Percentiles rank a stretch among this genome's conserved stretches.
These are phyloP conservation scores for Artibeus lituratus DNA, from an alignment of 2,797 vertebrate species.

Conservation along the genomic window DNA sequence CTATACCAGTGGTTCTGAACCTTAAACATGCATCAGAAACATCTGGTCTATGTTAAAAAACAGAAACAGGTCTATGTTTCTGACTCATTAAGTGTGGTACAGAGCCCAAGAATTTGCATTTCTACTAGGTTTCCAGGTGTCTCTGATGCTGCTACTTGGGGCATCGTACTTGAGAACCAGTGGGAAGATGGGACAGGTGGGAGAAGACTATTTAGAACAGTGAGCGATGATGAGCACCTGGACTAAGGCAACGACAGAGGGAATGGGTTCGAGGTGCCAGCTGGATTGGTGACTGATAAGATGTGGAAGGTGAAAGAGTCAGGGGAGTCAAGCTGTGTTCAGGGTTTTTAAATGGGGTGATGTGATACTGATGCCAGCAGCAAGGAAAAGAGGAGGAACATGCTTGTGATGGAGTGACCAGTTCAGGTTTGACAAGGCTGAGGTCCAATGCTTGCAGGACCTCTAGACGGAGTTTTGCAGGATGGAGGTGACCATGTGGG, in stretches of 20 bases:
- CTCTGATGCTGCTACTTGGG: not conserved
- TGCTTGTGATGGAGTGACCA: not conserved
- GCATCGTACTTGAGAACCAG: not conserved
- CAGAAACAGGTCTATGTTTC: too few relatives aligned
- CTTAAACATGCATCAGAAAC: not conserved
- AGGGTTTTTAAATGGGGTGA: not conserved
- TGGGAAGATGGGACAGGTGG: not conserved
- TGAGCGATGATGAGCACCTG: not conserved
- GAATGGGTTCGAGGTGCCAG: not conserved
- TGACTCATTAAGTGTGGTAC: not conserved
- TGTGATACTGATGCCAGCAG: not conserved
- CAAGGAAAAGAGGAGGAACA: not conserved
- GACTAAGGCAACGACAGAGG: not conserved
- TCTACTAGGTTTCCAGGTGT: not conserved
- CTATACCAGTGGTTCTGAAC: not conserved
- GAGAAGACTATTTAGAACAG: not conserved
- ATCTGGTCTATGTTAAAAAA: not conserved
- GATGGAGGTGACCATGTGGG: not conserved
- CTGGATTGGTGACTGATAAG: not conserved
- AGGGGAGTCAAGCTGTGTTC: not conserved
- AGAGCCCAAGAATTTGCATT: not conserved
- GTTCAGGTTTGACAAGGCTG: not conserved
- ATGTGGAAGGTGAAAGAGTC: not conserved
- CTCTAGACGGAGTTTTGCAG: not conserved
- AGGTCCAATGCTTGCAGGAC: not conserved